Evolutionary conservation across 92 coral and sea anemone genomes (phyloP).

Genomic region (Porites divaricata): DNA sequence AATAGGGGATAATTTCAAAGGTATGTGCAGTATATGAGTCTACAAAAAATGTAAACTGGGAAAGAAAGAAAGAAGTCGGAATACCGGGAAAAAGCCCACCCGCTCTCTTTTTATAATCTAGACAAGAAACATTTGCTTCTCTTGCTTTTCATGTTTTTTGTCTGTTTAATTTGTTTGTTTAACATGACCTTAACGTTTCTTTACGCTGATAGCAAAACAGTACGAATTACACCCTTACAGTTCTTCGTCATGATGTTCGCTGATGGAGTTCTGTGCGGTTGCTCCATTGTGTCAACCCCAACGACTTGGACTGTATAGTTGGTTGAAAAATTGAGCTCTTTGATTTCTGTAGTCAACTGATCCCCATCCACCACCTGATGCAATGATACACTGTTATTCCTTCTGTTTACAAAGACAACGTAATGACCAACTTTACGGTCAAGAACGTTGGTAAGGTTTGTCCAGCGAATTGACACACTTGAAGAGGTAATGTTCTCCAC

Average conservation of each 20-base stretch:
- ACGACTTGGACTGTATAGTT: neutral
- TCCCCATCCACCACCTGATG: neutral
- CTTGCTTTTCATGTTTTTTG: too few species aligned
- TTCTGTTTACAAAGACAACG: neutral
- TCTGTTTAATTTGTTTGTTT: too few species aligned
- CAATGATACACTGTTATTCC: neutral
- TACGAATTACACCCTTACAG: too few species aligned
- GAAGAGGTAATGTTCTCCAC: neutral
- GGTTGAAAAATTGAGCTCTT: neutral
- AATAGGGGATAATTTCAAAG: too few species aligned
- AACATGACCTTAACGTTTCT: too few species aligned
- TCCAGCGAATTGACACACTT: neutral
- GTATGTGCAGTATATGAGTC: too few species aligned
- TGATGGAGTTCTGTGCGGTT: neutral
- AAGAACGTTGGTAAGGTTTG: neutral
- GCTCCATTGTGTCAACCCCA: slow-evolving; percentile 2
- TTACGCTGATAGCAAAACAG: too few species aligned
- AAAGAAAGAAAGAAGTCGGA: too few species aligned
- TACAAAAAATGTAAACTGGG: too few species aligned
- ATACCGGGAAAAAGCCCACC: too few species aligned
- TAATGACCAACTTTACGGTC: neutral
- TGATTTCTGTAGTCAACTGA: neutral
- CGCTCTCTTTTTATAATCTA: too few species aligned
- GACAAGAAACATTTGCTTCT: too few species aligned
- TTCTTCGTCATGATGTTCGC: neutral